These are phyloP conservation scores for Lamellibrachia satsuma DNA, from an alignment of 2,888 invertebrate species.

Conservation along the genomic window DNA sequence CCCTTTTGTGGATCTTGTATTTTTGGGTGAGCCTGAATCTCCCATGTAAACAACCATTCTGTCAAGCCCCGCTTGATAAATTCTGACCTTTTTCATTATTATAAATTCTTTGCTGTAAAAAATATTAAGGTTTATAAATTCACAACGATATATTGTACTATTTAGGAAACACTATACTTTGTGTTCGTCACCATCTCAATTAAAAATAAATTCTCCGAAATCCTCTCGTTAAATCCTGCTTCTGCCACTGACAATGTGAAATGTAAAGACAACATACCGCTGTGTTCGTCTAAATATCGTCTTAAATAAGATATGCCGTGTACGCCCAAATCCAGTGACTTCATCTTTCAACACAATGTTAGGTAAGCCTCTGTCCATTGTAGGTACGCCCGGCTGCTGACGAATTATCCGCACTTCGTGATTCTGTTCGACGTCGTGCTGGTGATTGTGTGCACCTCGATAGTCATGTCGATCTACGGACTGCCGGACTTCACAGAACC, in stretches of 20 bases:
- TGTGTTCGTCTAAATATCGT: not conserved
- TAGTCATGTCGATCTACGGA: conserved; percentile 6
- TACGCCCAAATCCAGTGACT: not conserved
- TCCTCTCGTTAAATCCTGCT: not conserved
- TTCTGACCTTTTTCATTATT: too few species aligned
- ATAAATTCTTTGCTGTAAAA: too few species aligned
- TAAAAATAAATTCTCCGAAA: not conserved
- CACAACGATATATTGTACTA: not conserved
- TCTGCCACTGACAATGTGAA: not conserved
- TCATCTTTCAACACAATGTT: not conserved
- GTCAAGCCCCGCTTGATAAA: too few species aligned
- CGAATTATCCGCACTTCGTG: conserved; percentile 19
- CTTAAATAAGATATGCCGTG: not conserved
- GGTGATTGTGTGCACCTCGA: conserved; percentile 18
- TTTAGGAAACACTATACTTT: too few species aligned
- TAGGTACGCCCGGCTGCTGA: conserved; percentile 24
- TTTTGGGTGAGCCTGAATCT: too few species aligned
- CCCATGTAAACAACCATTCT: too few species aligned
- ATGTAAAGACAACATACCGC: not conserved
- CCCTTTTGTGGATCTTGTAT: too few species aligned
- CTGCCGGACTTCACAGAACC: conserved; percentile 26
- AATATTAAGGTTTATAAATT: too few species aligned
- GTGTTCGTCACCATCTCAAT: not conserved
- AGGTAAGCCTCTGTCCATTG: too few species aligned
- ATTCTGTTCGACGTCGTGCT: conserved; percentile 27